Evolutionary conservation across 2,113 vertebrate genomes (phyloP), one percentile per base, ranked within the genome.

Genomic region (Amblyornis subalaris): DNA sequence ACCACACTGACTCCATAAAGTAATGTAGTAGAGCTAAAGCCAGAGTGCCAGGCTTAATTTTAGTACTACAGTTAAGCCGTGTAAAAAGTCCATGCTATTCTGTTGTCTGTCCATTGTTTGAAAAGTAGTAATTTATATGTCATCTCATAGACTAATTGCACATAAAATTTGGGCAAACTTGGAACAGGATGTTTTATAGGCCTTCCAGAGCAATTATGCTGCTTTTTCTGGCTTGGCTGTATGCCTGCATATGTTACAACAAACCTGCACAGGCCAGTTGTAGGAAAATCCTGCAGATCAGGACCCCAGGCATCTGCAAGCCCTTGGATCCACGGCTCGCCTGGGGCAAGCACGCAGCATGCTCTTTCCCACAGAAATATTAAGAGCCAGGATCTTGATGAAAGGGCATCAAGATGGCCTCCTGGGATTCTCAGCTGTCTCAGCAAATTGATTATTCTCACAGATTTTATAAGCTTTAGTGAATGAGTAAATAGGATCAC

Each of bases 41-140:
- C 38, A 7, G 23, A 73, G 17, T 74, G 42, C 47, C 38, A 44
- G 28, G 25, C 61, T 31, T 53, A 50, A 54, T 82, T 90, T 78
- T 35, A 82, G 53, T 45, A 33, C 57, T 42, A 2, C 24, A 11
- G 45, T 73, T 81, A 58, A 36, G 38, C 35, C 44, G 26, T 55
- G 26, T 50, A 9, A 48, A 38, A 85, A 75, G 48, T n/a, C 69
- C 6, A 1, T 17, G 55, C 88, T 86, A 20, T 61, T 89, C 72
- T 85, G 9, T 64, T 78, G 24, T 55, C 54, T 91, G 2, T 44
- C 42, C 14, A 1, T 66, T 89, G 79, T 78, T 80, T 91, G 61
- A 83, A 75, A 85, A 81, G 88, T 62, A 82, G 70, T 83, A 66
- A 93, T 93, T 89, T 92, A 16, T 72, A 11, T 84, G 60, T 73